These are phyloP conservation scores for Chlorospingus semifuscus DNA, from an alignment of 2,797 vertebrate genomes.

Conservation along the genomic window DNA sequence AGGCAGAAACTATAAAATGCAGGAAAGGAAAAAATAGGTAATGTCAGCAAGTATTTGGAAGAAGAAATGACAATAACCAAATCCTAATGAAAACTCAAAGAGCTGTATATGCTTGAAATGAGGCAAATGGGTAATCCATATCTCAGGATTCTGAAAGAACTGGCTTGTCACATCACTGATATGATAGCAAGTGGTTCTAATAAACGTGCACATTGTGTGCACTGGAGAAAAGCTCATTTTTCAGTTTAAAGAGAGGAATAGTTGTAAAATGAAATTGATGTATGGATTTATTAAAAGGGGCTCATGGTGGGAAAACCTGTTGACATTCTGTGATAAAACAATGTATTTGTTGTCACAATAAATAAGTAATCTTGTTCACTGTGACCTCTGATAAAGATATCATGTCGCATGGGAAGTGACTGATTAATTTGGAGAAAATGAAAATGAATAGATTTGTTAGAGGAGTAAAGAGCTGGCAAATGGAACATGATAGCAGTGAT, in stretches of 20 bases:
- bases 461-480: neutral
- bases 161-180: neutral
- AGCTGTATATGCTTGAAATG: neutral
- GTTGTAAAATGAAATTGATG: neutral
- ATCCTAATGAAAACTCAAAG: neutral
- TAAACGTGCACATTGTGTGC: neutral
- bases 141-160: neutral
- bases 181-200: neutral
- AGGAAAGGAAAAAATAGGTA: neutral
- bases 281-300: neutral
- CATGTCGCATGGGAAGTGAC: neutral
- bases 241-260: neutral
- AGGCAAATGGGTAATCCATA: neutral
- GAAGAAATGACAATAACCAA: neutral
- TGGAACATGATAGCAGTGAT: neutral
- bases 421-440: neutral
- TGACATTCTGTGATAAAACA: neutral
- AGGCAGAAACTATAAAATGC: neutral
- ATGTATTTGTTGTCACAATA: neutral
- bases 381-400: neutral
- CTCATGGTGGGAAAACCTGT: neutral
- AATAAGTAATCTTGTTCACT: neutral
- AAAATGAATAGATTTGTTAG: neutral
- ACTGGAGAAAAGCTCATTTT: neutral
- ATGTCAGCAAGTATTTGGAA: neutral